Base-by-base conservation (phyloP, 1,140 invertebrate species). In the Condylostylus longicornis region DNA sequence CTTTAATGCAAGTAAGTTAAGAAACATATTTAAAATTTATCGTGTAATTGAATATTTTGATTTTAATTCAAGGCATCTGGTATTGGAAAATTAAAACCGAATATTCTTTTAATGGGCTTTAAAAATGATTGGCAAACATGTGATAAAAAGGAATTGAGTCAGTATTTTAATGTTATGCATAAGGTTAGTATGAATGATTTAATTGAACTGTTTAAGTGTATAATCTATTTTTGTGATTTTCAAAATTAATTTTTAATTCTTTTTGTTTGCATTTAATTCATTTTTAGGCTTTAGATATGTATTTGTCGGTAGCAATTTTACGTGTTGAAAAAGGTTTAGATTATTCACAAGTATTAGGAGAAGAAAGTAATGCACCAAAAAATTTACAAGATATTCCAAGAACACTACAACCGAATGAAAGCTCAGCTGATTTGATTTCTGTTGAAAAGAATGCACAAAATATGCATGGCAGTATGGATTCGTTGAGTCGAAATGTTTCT, bases 121-220 rank as follows among this genome's bases (percentile, higher is more conserved):
- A 96, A 95, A 61, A 69, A 74, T 41, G 75, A 94, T 58, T 97
- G 93, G 91, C 68, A 73, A 42, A 74, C 65, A 1, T 85, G 85
- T 55, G 64, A 76, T 5, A 61, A 60, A 3, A 67, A 76, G 21
- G 74, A 82, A 40, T 63, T 91, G 6, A 69, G 74, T 19, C 78
- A 86, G 54, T 96, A 96, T 58, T 88, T 96, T 48, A 81, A 86
- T 52, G 70, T 84, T 8, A 80, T 97, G 63, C 89, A 96, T 85
- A 95, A 70, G 76, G 84, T 74, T 37, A 36, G 47, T 37, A 2
- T 12, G 15, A 12, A 9, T 10, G 22, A 13, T 18, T 22, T 9
- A 27, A 5, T 31, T 33, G 13, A 33, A 19, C 30, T 14, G 20
- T 35, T 36, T 34, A 33, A 38, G 30, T 19, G 18, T 39, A 10